Base-by-base conservation (phyloP, 1,140 invertebrate species). In the Drosophila punjabiensis region DNA sequence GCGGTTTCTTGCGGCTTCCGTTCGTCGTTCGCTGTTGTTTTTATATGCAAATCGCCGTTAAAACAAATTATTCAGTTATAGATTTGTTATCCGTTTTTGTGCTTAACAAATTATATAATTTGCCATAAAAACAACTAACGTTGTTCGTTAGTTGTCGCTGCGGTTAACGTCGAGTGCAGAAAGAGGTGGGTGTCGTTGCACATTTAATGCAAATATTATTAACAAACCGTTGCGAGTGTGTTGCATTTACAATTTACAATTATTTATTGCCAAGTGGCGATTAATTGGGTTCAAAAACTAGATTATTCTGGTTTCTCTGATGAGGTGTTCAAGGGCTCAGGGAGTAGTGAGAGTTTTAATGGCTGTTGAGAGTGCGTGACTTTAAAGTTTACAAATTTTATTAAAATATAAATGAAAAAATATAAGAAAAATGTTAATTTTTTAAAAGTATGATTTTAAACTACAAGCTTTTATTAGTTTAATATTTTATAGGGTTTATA, bases 51-150 rank as follows among this genome's bases (percentile, higher is more conserved):
- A 70, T 65, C 45, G 33, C 37, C 66, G 37, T 66, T 67, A 73
- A 60, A 48, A 58, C 24, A 50, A 39, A 69, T 76, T 76, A 60
- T 55, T 28, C 68, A 53, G 37, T 18, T 50, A 10, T 30, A 50
- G 66, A 61, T 47, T 64, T 33, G 11, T 61, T 61, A 71, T 79
- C 47, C 64, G 48, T 55, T 75, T 58, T 18, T 53, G 84, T 83
- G 67, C 55, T 43, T 33, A 66, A 69, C 73, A 68, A 79, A 84
- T 88, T 88, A 73, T 88, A 90, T 89, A 85, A 85, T 79, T 85
- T 66, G 52, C 69, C 80, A 56, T 75, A 50, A 78, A 65, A 78
- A 56, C 61, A 59, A 85, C 69, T 76, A 73, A 53, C 70, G 50
- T 61, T 76, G 50, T 61, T 84, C 56, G 78, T 59, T 70, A 56